Conservation (phyloP, 1,140 invertebrate genomes). For the Cyphomyrmex costatus region DNA sequence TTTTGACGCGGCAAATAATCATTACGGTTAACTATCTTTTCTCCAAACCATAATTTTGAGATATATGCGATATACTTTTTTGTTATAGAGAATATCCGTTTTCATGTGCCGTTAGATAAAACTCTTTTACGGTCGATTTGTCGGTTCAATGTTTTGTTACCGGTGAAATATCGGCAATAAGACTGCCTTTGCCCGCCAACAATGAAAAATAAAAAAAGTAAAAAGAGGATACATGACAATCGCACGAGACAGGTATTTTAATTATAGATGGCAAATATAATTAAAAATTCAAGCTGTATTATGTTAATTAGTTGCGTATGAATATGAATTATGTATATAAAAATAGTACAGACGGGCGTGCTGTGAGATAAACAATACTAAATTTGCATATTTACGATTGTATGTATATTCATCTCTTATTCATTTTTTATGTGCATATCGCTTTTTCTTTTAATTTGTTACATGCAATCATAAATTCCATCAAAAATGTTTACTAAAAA, state of each 20-base stretch:
- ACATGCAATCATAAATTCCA: not conserved
- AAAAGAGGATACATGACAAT: not conserved
- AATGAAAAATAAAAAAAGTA: not conserved
- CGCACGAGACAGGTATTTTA: not conserved
- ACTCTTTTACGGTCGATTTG: not conserved
- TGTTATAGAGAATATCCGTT: constrained; percentile 12
- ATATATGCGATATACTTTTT: constrained; percentile 13
- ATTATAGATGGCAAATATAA: not conserved
- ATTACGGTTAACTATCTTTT: constrained; percentile 15
- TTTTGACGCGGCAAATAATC: constrained; percentile 8
- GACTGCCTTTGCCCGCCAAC: not conserved
- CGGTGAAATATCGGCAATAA: constrained; percentile 4
- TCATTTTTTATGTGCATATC: not conserved
- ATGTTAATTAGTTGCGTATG: constrained; percentile 16
- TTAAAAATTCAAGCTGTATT: not conserved
- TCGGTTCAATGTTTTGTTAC: not conserved
- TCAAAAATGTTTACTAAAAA: not conserved
- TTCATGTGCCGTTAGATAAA: constrained; percentile 10
- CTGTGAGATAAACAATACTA: not conserved
- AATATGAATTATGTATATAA: not conserved
- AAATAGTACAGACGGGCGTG: no score
- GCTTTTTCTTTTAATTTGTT: not conserved
- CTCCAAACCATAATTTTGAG: not conserved
- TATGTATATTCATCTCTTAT: not conserved
- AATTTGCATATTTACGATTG: constrained; percentile 13